A percentile compares a stretch with the other conserved stretches of the same genome.
Evolutionary conservation across 2,797 vertebrate species (phyloP).

Genomic region (Meda fulgida): DNA sequence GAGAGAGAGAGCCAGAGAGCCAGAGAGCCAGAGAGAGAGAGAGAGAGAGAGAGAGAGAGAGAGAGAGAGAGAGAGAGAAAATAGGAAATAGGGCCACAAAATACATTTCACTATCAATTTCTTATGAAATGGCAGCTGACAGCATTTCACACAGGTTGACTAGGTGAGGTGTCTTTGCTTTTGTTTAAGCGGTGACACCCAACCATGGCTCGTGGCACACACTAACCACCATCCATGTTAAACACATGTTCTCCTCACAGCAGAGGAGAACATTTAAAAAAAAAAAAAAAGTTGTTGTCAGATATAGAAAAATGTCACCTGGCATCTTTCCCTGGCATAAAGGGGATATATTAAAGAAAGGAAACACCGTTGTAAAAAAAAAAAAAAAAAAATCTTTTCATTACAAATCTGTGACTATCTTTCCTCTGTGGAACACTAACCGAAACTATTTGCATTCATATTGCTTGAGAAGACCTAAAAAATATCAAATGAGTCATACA

Average conservation of each 20-base stretch:
- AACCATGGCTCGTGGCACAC: conserved; percentile 25
- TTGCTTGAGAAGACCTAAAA: neutral
- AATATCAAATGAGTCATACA: neutral
- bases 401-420: neutral
- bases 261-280: neutral
- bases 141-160: conserved; percentile 30
- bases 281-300: neutral
- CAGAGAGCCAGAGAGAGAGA: too few species aligned
- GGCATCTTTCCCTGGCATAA: neutral
- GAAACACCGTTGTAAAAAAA: neutral
- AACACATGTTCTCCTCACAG: conserved; percentile 26
- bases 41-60: too few species aligned
- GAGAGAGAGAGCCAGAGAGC: too few species aligned
- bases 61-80: neutral
- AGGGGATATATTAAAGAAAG: neutral
- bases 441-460: neutral
- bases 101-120: conserved; percentile 51
- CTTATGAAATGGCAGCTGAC: conserved; percentile 46
- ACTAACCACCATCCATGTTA: conserved; percentile 32
- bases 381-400: neutral
- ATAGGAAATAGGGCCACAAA: conserved; percentile 24
- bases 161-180: conserved; percentile 27
- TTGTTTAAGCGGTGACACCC: conserved; percentile 50
- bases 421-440: neutral
- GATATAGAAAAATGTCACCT: conserved; percentile 2